Evolutionary conservation across 2,888 invertebrate species (phyloP).

Genomic region (Xanthia togata): DNA sequence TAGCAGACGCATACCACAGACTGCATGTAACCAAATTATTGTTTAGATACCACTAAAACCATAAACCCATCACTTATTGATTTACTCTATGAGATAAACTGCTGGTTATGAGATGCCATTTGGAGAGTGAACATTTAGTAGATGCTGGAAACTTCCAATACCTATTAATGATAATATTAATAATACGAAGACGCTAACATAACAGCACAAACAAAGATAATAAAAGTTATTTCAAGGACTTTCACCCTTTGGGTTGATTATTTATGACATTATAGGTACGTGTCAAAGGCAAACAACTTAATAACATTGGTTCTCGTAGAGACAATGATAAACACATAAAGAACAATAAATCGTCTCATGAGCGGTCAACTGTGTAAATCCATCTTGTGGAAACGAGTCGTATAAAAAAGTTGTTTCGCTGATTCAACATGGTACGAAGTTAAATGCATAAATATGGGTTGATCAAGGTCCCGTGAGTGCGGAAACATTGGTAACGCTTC

Average conservation of each 20-base stretch:
- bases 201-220: slow-evolving; percentile 66
- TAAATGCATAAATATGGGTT: slow-evolving; percentile 70
- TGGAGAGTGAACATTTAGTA: slow-evolving; percentile 21
- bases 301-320: slow-evolving; percentile 56
- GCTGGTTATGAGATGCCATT: slow-evolving; percentile 36
- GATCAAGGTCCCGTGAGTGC: slow-evolving; percentile 75
- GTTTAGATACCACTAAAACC: slow-evolving; percentile 23
- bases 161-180: slow-evolving; percentile 36
- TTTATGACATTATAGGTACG: slow-evolving; percentile 61
- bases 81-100: slow-evolving; percentile 42
- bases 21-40: slow-evolving; percentile 51
- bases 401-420: slow-evolving; percentile 49
- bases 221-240: slow-evolving; percentile 67
- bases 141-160: slow-evolving; percentile 54
- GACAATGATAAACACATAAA: slow-evolving; percentile 64
- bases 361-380: slow-evolving; percentile 56
- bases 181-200: slow-evolving; percentile 52
- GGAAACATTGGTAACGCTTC: slow-evolving; percentile 80
- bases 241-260: slow-evolving; percentile 65
- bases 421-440: slow-evolving; percentile 48
- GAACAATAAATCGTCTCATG: slow-evolving; percentile 62
- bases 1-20: slow-evolving; percentile 45
- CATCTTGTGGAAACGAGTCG: slow-evolving; percentile 35
- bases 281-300: slow-evolving; percentile 69
- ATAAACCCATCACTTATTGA: slow-evolving; percentile 51